phyloP scores from a whole-genome alignment of 2,888 invertebrate genomes.

The Odontocerum albicorne region DNA sequence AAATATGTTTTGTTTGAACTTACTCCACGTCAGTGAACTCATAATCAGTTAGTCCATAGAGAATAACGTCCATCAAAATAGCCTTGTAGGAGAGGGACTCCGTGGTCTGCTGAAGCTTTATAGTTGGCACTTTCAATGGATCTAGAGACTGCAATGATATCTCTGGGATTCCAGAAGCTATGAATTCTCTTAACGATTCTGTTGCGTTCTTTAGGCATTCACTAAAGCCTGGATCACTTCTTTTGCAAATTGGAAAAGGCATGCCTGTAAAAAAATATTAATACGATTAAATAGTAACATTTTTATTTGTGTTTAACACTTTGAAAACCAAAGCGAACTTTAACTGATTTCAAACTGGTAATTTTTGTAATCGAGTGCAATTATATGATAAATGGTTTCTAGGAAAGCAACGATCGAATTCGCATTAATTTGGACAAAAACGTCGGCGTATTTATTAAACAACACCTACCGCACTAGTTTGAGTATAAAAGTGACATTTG shows the following conservation, averaged over 20 bases:
- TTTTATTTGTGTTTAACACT: background rate
- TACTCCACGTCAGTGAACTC: conserved; percentile 56
- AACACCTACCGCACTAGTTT: no score
- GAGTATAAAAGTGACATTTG: no score
- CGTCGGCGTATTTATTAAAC: no score
- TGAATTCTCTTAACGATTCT: conserved; percentile 53
- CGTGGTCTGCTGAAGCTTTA: conserved; percentile 59
- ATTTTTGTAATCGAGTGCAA: no score
- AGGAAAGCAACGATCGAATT: background rate
- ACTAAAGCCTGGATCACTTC: conserved; percentile 58
- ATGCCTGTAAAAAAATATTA: conserved; percentile 41
- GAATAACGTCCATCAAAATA: conserved; percentile 51
- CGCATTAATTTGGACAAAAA: no score
- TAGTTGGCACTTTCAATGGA: conserved; percentile 59
- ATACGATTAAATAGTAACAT: conserved; percentile 5
- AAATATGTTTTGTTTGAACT: conserved; percentile 44
- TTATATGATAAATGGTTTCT: no score
- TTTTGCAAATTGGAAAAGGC: conserved; percentile 56
- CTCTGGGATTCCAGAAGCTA: conserved; percentile 60
- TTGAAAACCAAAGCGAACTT: background rate
- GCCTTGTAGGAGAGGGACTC: conserved; percentile 58
- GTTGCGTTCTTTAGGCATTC: conserved; percentile 59
- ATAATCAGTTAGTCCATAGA: conserved; percentile 55
- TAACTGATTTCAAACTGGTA: background rate
- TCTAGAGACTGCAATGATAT: conserved; percentile 61